These are phyloP conservation scores for Drosophila atroscutellata DNA, from an alignment of 2,888 invertebrate species.

Conservation along the genomic window DNA sequence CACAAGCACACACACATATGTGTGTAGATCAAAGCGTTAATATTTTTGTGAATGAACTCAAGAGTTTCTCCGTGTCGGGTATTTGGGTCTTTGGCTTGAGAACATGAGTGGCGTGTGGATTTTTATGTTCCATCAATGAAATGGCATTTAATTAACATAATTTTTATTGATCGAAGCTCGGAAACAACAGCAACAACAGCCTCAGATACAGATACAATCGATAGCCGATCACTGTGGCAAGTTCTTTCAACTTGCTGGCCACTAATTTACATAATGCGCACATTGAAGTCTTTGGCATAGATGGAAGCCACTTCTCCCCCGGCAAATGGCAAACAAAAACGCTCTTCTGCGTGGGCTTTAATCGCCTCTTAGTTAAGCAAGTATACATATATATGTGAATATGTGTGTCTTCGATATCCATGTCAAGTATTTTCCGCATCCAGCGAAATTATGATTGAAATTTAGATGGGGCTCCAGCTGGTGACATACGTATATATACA, in stretches of 20 bases:
- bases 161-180: slow-evolving; percentile 71
- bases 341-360: slow-evolving; percentile 65
- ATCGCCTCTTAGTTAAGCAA: slow-evolving; percentile 53
- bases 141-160: slow-evolving; percentile 80
- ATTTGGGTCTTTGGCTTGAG: slow-evolving; percentile 53
- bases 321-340: slow-evolving; percentile 62
- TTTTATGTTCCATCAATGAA: slow-evolving; percentile 79
- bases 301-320: slow-evolving; percentile 21
- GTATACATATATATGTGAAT: slow-evolving; percentile 9
- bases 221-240: slow-evolving; percentile 63
- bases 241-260: slow-evolving; percentile 72
- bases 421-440: slow-evolving; percentile 69
- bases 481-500: slow-evolving; percentile 18
- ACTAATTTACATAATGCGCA: slow-evolving; percentile 75
- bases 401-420: slow-evolving; percentile 39
- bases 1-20: not conserved
- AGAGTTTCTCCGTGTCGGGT: slow-evolving; percentile 61
- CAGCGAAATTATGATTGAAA: slow-evolving; percentile 77
- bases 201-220: slow-evolving; percentile 27
- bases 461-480: slow-evolving; percentile 63
- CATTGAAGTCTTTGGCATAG: slow-evolving; percentile 65
- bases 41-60: slow-evolving; percentile 78
- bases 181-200: slow-evolving; percentile 25
- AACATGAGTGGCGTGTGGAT: slow-evolving; percentile 76
- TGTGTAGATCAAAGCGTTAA: slow-evolving; percentile 28